These are phyloP conservation scores for Barnardius zonarius DNA, from an alignment of 2,113 vertebrate genomes.

Conservation along the genomic window DNA sequence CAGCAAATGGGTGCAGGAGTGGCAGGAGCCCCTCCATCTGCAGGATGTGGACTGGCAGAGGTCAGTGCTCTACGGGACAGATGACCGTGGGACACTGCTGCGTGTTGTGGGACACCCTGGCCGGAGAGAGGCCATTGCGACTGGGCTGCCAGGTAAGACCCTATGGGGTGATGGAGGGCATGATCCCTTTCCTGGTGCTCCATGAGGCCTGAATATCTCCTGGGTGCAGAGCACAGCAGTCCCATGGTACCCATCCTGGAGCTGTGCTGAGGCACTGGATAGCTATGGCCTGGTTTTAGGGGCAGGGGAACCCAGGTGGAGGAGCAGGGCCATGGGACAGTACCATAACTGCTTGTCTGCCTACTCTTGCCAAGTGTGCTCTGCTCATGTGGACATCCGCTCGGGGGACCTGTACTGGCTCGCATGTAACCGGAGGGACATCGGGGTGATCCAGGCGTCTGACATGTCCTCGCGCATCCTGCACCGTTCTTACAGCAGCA, in stretches of 20 bases:
- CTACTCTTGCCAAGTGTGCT: slow-evolving; percentile 74
- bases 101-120: slow-evolving; percentile 59
- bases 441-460: slow-evolving; percentile 64
- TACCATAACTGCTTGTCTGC: not conserved
- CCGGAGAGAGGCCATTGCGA: slow-evolving; percentile 70
- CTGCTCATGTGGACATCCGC: slow-evolving; percentile 77
- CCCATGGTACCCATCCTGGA: not conserved
- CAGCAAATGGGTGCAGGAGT: slow-evolving; percentile 62
- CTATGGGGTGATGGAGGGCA: not conserved
- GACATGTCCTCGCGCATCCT: slow-evolving; percentile 49
- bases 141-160: slow-evolving; percentile 74
- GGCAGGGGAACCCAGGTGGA: not conserved
- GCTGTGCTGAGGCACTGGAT: fast-evolving
- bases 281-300: not conserved
- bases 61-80: slow-evolving; percentile 81
- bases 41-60: slow-evolving; percentile 87
- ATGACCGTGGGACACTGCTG: slow-evolving; percentile 77
- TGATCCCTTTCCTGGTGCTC: not conserved
- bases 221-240: not conserved
- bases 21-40: slow-evolving; percentile 71
- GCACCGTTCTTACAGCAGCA: slow-evolving; percentile 68
- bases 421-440: slow-evolving; percentile 76
- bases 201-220: not conserved
- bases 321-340: not conserved
- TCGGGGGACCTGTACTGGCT: slow-evolving; percentile 84